Evolutionary conservation across 1,140 invertebrate genomes (phyloP).

Genomic region (Phymorhynchus buccinoides): DNA sequence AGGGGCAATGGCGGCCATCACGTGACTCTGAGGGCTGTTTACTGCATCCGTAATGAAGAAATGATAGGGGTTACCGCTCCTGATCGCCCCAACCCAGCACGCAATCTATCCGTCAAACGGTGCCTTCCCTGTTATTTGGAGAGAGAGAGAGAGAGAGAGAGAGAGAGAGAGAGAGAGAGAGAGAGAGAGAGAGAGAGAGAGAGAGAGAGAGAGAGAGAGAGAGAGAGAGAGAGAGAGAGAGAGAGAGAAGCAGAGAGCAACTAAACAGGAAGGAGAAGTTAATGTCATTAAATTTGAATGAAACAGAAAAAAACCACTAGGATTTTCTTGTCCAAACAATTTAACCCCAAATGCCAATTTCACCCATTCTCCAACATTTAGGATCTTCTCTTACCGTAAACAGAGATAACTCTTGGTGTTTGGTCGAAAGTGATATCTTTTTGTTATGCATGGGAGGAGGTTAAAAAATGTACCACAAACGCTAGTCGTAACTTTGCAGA

Average conservation of each 20-base stretch:
- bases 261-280: background rate
- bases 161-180: no score
- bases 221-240: background rate
- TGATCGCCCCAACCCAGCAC: background rate
- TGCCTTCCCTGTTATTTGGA: slow-evolving; percentile 3
- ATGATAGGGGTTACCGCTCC: slow-evolving; percentile 8
- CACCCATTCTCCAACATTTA: background rate
- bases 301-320: background rate
- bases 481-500: no score
- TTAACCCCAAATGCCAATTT: background rate
- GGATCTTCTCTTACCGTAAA: no score
- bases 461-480: no score
- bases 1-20: background rate
- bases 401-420: no score
- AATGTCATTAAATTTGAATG: background rate
- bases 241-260: background rate
- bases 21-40: slow-evolving; percentile 14
- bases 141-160: no score
- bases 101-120: slow-evolving; percentile 8
- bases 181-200: no score
- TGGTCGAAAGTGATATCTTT: no score
- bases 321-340: background rate
- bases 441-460: no score
- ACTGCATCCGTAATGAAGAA: slow-evolving; percentile 26
- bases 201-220: background rate